Base-by-base conservation (phyloP, 1,140 invertebrate species). In the Charaxes varanes region DNA sequence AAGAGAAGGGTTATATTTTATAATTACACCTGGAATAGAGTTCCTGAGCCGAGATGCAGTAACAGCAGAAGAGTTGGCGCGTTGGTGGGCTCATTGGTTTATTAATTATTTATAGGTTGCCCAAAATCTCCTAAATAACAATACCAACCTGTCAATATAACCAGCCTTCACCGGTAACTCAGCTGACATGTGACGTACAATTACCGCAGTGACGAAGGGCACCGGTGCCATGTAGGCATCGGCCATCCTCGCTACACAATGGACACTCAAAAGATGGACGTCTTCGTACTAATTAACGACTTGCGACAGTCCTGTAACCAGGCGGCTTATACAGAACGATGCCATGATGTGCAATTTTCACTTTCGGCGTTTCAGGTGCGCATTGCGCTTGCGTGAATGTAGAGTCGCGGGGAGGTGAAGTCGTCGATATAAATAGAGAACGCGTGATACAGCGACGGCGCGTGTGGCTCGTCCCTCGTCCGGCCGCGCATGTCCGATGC, bases 281-380 rank as follows among this genome's bases (percentile, higher is more conserved):
- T 53, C 33, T 36, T 63, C 21, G 30, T 41, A 24, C 38, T 55
- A 56, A 57, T 69, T 55, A 66, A 44, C 59, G 53, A 26, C 49
- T 33, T 41, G 36, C 30, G 52, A 52, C 32, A 44, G 7, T 63
- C 41, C 19, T 48, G 31, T 47, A 53, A 54, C 34, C 31, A 51
- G 33, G 41, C 41, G 54, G 45, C 42, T 41, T 61, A 62, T 56
- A 58, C 41, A 36, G 44, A 53, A 15, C 46, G 52, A 52, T 49
- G 65, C 43, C 67, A 70, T 80, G 62, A 72, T 78, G 69, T 82
- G 70, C 71, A 73, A 74, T 78, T 82, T 80, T 77, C 73, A 80
- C 73, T 82, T 80, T 82, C 66, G 58, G 54, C 42, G 47, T 71
- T 72, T 64, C 44, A 62, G 50, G 57, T 62, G 57, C 38, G 53